A percentile compares a stretch with the other conserved stretches of the same genome.
Evolutionary conservation across 2,113 vertebrate genomes (phyloP).

Genomic region (Melospiza melodia): DNA sequence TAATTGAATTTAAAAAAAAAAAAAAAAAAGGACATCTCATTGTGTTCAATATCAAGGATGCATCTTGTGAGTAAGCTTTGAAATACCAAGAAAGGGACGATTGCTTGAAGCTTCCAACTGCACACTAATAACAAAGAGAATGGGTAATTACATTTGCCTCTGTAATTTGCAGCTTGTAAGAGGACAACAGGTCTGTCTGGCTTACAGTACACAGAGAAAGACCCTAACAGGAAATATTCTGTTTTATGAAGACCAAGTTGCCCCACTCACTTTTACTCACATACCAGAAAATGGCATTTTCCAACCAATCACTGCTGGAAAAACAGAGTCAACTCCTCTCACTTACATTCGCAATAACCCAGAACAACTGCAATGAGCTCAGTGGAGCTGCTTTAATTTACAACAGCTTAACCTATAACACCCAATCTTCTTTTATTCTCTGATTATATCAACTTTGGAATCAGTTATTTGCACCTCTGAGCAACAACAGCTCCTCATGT

Average conservation of each 20-base stretch:
- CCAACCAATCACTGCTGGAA: not conserved
- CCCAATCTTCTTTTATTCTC: conserved; percentile 7
- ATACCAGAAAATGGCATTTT: not conserved
- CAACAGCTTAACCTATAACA: conserved; percentile 34
- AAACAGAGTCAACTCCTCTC: not conserved
- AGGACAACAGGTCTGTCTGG: conserved; percentile 70
- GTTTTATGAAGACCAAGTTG: not conserved
- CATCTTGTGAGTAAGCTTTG: conserved; percentile 68
- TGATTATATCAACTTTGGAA: conserved; percentile 17
- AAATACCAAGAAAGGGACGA: conserved; percentile 70
- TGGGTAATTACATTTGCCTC: conserved; percentile 71
- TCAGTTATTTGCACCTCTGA: not conserved
- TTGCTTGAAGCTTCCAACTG: conserved; percentile 63
- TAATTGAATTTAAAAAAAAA: conserved; percentile 78
- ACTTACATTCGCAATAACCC: not conserved
- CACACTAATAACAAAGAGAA: conserved; percentile 69
- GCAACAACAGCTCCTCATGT: not conserved
- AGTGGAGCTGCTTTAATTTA: conserved; percentile 9
- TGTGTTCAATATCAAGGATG: conserved; percentile 76
- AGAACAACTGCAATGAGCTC: not conserved
- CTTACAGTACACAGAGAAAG: not conserved
- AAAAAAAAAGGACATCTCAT: conserved; percentile 71
- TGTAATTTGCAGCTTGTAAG: conserved; percentile 62
- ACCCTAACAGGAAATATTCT: not conserved
- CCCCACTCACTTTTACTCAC: not conserved